phyloP scores from a whole-genome alignment of 2,888 invertebrate genomes.

The Cephus pygmeus region DNA sequence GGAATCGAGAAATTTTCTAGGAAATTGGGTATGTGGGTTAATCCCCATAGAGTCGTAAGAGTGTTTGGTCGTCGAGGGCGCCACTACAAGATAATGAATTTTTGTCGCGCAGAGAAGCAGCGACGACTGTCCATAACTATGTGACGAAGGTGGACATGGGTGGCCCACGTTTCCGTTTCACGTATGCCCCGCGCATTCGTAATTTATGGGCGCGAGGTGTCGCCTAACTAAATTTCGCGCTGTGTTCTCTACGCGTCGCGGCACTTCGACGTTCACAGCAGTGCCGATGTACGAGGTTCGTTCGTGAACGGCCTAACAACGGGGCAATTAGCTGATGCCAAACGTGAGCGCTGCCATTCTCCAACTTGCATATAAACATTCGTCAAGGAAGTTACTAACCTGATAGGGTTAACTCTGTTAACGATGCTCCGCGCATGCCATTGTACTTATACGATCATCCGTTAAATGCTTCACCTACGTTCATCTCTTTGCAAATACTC shows the following conservation, averaged over 20 bases:
- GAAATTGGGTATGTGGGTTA: neutral
- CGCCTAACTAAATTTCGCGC: conserved; percentile 52
- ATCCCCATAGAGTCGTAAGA: neutral
- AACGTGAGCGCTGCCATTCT: conserved; percentile 5
- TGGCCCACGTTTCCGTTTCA: conserved; percentile 50
- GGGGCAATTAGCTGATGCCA: conserved; percentile 22
- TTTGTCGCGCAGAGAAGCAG: neutral
- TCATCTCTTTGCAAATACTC: neutral
- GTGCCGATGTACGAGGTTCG: conserved; percentile 33
- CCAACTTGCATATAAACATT: neutral
- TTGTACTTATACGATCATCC: neutral
- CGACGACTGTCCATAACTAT: conserved; percentile 2
- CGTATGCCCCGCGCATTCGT: conserved; percentile 57
- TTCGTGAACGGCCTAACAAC: conserved; percentile 50
- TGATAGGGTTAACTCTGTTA: neutral
- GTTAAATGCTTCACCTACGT: neutral
- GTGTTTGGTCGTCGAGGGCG: conserved; percentile 5
- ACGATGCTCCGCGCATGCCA: neutral
- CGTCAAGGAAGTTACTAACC: conserved; percentile 1
- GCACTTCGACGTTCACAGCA: conserved; percentile 24
- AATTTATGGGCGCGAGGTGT: conserved; percentile 56
- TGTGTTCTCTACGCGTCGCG: conserved; percentile 5
- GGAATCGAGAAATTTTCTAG: neutral
- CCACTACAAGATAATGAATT: neutral
- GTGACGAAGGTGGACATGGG: conserved; percentile 39